phyloP scores from a whole-genome alignment of 1,140 invertebrate species.

The Thaumetopoea pityocampa region DNA sequence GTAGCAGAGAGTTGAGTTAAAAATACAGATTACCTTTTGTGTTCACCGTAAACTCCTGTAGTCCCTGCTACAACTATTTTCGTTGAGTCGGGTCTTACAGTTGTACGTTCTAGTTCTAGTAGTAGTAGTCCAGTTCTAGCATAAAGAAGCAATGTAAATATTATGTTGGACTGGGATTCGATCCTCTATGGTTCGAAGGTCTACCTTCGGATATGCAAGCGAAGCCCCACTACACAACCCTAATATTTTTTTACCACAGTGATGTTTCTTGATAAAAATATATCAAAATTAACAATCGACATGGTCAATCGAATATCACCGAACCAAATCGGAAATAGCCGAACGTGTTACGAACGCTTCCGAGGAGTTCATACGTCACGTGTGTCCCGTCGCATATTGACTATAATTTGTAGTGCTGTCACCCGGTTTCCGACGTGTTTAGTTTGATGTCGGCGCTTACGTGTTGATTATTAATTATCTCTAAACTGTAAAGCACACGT shows the following conservation, averaged over 20 bases:
- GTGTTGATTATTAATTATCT: neutral
- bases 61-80: no score
- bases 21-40: no score
- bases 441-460: constrained; percentile 11
- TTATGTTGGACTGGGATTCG: no score
- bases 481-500: neutral
- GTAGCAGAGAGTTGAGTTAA: no score
- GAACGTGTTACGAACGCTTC: constrained; percentile 29
- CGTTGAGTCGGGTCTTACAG: no score
- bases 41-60: no score
- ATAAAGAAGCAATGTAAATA: no score
- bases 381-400: constrained; percentile 11
- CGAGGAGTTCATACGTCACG: constrained; percentile 18
- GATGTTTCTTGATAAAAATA: neutral
- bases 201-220: no score
- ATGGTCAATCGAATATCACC: constrained; percentile 16
- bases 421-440: constrained; percentile 8
- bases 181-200: no score
- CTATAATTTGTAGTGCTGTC: constrained; percentile 17
- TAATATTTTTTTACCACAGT: constrained; percentile 29
- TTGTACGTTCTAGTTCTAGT: no score
- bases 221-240: no score
- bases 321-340: constrained; percentile 28
- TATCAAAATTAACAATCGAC: neutral
- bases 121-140: no score